Evolutionary conservation across 2,113 vertebrate species (phyloP), one percentile per base, ranked within the genome.

Genomic region (Tragelaphus scriptus): DNA sequence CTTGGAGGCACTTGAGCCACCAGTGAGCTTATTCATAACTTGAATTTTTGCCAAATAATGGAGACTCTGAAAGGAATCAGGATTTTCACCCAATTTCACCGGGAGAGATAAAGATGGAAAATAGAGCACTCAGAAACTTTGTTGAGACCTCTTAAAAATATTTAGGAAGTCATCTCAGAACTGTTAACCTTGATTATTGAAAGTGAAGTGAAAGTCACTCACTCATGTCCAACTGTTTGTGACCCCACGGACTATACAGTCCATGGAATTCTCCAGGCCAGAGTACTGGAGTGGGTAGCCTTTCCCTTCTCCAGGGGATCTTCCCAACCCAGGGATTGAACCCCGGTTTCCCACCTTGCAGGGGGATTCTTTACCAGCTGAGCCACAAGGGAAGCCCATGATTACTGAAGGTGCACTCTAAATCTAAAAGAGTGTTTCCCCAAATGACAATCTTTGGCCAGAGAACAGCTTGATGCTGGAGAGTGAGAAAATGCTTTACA

Each of bases 131-230:
- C n/a, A 21, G 71, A 44, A 90, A 68, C 71, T 93, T 91, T 47
- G 12, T 77, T 80, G 79, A 98, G 77, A 51, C 53, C 71, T 79
- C 88, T 94, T 93, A 80, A 94, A 97, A 58, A 89, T 26, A n/a
- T 17, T 63, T 30, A 55, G 53, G 85, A 65, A 77, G 63, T 59
- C 79, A 85, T 40, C 61, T 82, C 25, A 88, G 71, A 44, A 12
- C 79, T 16, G 36, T 40, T 49, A 75, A 85, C 49, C 55, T 93
- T 82, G 49, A 77, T 40, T 16, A 30, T 4, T 89, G 81, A 77
- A 44, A 40, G 36, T 6, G 36, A 25, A 40, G 68, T 75, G n/a
- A n/a, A n/a, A 77, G 71, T 77, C 30, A 25, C 36, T 77, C 36
- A 77, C 23, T 44, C 71, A 44, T 14, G 23, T 26, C 12, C 1